Conservation (phyloP, 2,113 vertebrate species). For the Gymnocephalus cernua region DNA sequence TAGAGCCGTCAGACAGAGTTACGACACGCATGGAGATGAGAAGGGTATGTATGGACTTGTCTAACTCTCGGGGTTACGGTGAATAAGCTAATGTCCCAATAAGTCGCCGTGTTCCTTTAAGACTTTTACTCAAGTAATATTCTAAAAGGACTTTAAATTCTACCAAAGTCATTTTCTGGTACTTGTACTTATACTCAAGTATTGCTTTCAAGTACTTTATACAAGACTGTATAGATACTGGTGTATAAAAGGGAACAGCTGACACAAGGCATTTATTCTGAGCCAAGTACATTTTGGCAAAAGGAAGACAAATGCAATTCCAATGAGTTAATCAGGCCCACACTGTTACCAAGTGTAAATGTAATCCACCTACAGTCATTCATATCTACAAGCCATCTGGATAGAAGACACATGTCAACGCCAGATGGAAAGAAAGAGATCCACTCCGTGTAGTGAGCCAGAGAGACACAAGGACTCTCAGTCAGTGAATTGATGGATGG, state of each 20-base stretch:
- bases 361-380: slow-evolving; percentile 54
- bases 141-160: no score
- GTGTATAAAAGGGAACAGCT: not conserved
- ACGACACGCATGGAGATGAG: no score
- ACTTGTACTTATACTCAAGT: no score
- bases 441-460: slow-evolving; percentile 16
- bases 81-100: no score
- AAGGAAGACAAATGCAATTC: slow-evolving; percentile 11
- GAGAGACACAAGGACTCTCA: slow-evolving; percentile 4
- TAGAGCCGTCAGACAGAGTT: no score
- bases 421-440: slow-evolving; percentile 58
- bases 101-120: no score
- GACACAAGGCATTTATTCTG: not conserved
- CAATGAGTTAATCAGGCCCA: slow-evolving; percentile 21
- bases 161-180: no score
- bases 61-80: no score
- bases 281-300: slow-evolving; percentile 38
- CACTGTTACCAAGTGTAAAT: slow-evolving; percentile 42
- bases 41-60: no score
- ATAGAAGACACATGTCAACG: slow-evolving; percentile 9
- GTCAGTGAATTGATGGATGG: slow-evolving; percentile 16
- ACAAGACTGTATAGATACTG: not conserved
- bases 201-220: no score
- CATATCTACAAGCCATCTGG: slow-evolving; percentile 65
- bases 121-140: no score